These are phyloP conservation scores for Osmerus eperlanus DNA, from an alignment of 2,113 vertebrate species.

Conservation along the genomic window DNA sequence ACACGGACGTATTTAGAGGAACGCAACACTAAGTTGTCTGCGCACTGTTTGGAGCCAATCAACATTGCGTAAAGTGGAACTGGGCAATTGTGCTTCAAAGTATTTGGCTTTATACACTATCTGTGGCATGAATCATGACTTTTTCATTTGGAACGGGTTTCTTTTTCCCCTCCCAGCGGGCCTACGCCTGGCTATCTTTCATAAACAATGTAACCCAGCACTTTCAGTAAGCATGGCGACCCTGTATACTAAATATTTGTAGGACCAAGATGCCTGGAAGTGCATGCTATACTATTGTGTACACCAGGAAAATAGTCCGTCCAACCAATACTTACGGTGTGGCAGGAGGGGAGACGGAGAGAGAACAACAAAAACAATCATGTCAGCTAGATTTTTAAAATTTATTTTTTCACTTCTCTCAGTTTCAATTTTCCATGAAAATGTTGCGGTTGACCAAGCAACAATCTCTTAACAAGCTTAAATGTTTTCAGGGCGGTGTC, in stretches of 20 bases:
- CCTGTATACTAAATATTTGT: slow-evolving; percentile 78
- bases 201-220: slow-evolving; percentile 77
- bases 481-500: too few species aligned
- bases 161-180: slow-evolving; percentile 63
- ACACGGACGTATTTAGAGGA: slow-evolving; percentile 74
- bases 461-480: too few species aligned
- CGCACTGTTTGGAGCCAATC: slow-evolving; percentile 70
- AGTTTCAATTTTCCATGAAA: neutral
- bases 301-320: slow-evolving; percentile 59
- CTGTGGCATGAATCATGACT: slow-evolving; percentile 72
- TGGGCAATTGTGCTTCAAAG: slow-evolving; percentile 56
- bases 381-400: slow-evolving; percentile 3
- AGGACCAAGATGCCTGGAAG: slow-evolving; percentile 70
- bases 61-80: slow-evolving; percentile 71
- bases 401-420: slow-evolving; percentile 3
- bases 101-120: slow-evolving; percentile 72
- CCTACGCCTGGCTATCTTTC: slow-evolving; percentile 71
- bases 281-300: slow-evolving; percentile 68
- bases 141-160: slow-evolving; percentile 71
- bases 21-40: slow-evolving; percentile 80
- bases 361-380: slow-evolving; percentile 42
- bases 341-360: slow-evolving; percentile 38
- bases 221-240: slow-evolving; percentile 75
- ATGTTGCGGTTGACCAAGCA: neutral
- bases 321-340: slow-evolving; percentile 62